These are phyloP conservation scores for Parnassius smintheus DNA, from an alignment of 2,888 invertebrate species.

Conservation along the genomic window DNA sequence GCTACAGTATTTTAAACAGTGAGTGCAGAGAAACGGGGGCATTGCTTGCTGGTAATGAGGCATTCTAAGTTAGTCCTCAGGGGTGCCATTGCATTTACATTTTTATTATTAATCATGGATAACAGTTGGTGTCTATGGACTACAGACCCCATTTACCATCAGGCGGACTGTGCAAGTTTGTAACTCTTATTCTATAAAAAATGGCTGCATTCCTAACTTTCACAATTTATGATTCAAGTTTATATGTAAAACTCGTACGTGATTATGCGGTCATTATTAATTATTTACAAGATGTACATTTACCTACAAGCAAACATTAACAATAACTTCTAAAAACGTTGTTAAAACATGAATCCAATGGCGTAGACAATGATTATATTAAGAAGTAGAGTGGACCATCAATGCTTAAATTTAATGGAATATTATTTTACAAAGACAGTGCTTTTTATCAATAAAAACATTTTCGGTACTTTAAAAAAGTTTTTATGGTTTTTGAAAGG, in stretches of 20 bases:
- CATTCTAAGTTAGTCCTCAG: too few species aligned
- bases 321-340: slow-evolving; percentile 47
- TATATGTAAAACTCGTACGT: slow-evolving; percentile 15
- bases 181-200: not conserved
- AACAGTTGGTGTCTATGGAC: too few species aligned
- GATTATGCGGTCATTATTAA: slow-evolving; percentile 49
- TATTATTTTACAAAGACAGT: slow-evolving; percentile 15
- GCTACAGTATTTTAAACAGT: too few species aligned
- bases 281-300: slow-evolving; percentile 76
- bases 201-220: not conserved
- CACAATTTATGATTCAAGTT: slow-evolving; percentile 12
- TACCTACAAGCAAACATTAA: slow-evolving; percentile 69
- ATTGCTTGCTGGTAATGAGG: too few species aligned
- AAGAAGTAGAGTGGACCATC: slow-evolving; percentile 20
- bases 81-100: too few species aligned
- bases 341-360: slow-evolving; percentile 15
- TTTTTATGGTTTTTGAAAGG: not conserved
- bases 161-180: too few species aligned
- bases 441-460: slow-evolving; percentile 1
- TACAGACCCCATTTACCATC: too few species aligned
- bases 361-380: slow-evolving; percentile 7
- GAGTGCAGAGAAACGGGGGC: too few species aligned
- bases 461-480: slow-evolving; percentile 3
- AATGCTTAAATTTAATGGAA: slow-evolving; percentile 12
- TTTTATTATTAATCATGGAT: too few species aligned